A percentile compares a stretch with the other conserved stretches of the same genome.
Evolutionary conservation across 2,888 invertebrate species (phyloP).

Genomic region (Diaperis boleti): DNA sequence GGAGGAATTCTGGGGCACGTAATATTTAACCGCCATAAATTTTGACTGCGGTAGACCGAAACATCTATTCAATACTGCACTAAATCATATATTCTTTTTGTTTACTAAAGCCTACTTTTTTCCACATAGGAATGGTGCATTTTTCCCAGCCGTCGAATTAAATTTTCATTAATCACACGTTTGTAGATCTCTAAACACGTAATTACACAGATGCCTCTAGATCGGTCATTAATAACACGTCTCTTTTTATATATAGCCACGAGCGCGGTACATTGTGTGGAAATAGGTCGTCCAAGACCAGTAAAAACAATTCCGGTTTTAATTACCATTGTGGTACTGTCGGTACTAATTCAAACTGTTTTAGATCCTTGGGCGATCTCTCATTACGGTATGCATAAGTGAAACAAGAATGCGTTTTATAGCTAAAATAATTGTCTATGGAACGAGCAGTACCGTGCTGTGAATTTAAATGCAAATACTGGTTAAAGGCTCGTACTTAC

Average conservation of each 20-base stretch:
- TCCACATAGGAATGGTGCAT: neutral
- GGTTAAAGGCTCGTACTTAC: neutral
- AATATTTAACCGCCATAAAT: neutral
- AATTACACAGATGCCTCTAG: constrained; percentile 19
- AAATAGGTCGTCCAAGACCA: constrained; percentile 21
- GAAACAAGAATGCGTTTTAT: neutral
- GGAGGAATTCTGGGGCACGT: neutral
- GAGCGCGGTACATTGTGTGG: constrained; percentile 6
- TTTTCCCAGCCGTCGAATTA: neutral
- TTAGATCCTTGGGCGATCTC: neutral
- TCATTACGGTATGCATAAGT: neutral
- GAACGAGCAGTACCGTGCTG: constrained; percentile 5
- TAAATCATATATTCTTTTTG: neutral
- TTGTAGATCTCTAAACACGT: constrained; percentile 19
- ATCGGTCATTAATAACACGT: constrained; percentile 14
- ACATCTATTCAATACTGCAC: too few relatives aligned
- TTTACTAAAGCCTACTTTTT: neutral
- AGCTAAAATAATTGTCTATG: neutral
- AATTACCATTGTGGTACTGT: constrained; percentile 10
- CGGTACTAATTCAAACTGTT: constrained; percentile 6
- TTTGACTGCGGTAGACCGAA: too few relatives aligned
- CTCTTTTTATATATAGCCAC: constrained; percentile 20
- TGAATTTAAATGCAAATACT: constrained; percentile 2
- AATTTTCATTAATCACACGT: constrained; percentile 34
- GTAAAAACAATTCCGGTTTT: constrained; percentile 24